Evolutionary conservation across 1,140 invertebrate species (phyloP), one percentile per base, ranked within the genome.

Genomic region (Octopus sinensis): DNA sequence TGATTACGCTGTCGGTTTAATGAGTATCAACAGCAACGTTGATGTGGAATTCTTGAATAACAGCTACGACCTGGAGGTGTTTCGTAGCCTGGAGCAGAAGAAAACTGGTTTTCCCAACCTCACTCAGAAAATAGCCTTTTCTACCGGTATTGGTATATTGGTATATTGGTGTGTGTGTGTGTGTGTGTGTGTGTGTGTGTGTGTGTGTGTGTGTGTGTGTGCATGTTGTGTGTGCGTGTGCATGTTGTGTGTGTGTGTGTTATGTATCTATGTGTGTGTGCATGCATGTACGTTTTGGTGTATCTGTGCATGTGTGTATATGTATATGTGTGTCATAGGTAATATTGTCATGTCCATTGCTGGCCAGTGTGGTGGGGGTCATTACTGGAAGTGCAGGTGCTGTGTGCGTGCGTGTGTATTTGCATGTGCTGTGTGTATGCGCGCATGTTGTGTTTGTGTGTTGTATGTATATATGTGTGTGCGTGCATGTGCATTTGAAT

Each of bases 21-120:
- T 95, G 91, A 93, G 92, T 83, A 89, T 95, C 3, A 94, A 93
- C 83, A 91, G 91, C 3, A 91, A 92, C 82, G 91, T 95, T 17
- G 93, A 95, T 86, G 91, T 92, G 80, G 91, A 93, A 30, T 83
- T 92, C 5, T 86, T 95, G 13, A 93, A 93, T 84, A 92, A 94
- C 73, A 92, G 92, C 85, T 95, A 94, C 89, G 93, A 95, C 80
- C 87, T 95, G n/a, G 91, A 89, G 10, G 92, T 93, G 0, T 94
- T 93, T 86, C 91, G 93, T 86, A 93, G 93, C 6, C 88, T 95
- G 0, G 90, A 90, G 54, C 88, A 90, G 81, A 87, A 43, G 30
- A 43, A 43, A 43, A 3, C 30, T 43, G 30, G 30, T 43, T 43
- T 43, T 1, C 1, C 30, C 30, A 43, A 43, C 30, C 30, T 1